Evolutionary conservation across 2,888 invertebrate species (phyloP), one percentile per base, ranked within the genome.

Genomic region (Zaprionus bogoriensis): DNA sequence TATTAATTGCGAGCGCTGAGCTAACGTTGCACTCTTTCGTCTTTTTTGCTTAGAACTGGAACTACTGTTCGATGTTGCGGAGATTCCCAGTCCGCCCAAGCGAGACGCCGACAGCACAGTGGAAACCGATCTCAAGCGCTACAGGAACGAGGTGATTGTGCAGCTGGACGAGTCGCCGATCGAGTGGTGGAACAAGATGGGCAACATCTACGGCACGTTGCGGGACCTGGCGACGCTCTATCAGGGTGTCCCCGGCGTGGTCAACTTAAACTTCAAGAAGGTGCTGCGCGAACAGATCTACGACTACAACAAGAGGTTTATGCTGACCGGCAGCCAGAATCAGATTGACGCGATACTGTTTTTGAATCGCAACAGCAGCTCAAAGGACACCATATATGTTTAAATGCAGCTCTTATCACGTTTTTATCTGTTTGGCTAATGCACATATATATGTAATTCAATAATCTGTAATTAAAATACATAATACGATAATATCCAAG

Each of bases 151-250:
- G 63, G 90, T 90, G 0, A 83, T 81, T 57, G 89, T 87, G 2
- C 87, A 84, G 30, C 59, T 90, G 3, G 90, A 90, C 58, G 90
- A 90, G 47, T 90, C 90, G 0, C 90, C 90, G 2, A 83, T 89
- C 44, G 63, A 84, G n/a, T 90, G 90, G 90, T 90, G 90, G 90
- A 75, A 76, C 25, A 85, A 88, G 63, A 87, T 87, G 82, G 89
- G 90, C 0, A 86, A 85, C 63, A 71, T 88, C 14, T 90, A 89
- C 71, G 85, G 88, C 1, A 80, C 87, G 12, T 60, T 90, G 17
- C 84, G 85, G 9, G 78, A 88, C 45, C 66, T 90, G 59, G 87
- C 90, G 1, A 75, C 77, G 9, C 75, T 87, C 1, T 90, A 90
- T 60, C 89, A 89, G 66, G 89, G 89, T 32, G 84, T 90, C 5